Conservation (phyloP, 2,888 invertebrate species). For the Dorcus parallelipipedus region DNA sequence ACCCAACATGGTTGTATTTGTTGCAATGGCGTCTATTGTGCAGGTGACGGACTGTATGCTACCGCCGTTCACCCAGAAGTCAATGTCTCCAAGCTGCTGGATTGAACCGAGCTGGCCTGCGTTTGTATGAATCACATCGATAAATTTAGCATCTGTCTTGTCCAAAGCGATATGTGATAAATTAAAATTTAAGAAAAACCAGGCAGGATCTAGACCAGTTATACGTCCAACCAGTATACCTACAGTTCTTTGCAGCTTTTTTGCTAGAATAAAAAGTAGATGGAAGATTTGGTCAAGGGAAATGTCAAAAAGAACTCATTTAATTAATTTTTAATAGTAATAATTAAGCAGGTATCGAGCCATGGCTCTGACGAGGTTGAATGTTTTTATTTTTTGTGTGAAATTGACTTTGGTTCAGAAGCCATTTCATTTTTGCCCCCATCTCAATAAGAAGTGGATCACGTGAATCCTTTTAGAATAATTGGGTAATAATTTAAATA, state of each 20-base stretch:
- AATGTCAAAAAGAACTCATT: no score
- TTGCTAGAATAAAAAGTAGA: background rate
- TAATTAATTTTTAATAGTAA: no score
- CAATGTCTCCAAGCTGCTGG: conserved; percentile 7
- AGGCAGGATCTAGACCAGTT: conserved; percentile 10
- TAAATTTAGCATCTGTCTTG: conserved; percentile 5
- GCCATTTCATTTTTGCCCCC: no score
- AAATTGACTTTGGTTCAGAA: no score
- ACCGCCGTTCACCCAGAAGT: conserved; percentile 15
- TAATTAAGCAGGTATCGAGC: no score
- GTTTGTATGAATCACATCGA: conserved; percentile 12
- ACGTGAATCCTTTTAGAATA: no score
- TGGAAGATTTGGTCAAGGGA: background rate
- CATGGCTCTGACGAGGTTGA: no score
- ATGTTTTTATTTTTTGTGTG: no score
- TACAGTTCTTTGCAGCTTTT: background rate
- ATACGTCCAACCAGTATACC: conserved; percentile 3
- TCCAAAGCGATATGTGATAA: background rate
- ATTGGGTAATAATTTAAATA: no score
- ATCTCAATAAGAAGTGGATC: no score
- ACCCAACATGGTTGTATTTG: background rate
- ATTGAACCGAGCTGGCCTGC: conserved; percentile 7
- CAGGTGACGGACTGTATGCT: background rate
- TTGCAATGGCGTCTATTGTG: background rate
- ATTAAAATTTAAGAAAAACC: background rate